phyloP scores from a whole-genome alignment of 2,888 invertebrate genomes.

The Caenorhabditis sp. region DNA sequence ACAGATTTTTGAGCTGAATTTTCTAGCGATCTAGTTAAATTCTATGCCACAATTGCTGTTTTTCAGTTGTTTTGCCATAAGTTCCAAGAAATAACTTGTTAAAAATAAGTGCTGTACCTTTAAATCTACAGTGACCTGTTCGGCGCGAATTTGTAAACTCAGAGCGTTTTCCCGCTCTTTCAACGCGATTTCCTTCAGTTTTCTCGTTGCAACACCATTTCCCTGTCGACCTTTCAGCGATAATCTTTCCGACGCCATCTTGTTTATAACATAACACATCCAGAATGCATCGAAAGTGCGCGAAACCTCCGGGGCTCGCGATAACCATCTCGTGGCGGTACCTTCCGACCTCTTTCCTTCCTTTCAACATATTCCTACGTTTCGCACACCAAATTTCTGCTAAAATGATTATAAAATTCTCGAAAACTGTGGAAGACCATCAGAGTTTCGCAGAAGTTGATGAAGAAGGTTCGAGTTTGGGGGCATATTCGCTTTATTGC shows the following conservation, averaged over 20 bases:
- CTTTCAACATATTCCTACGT: neutral
- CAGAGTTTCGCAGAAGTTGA: constrained; percentile 30
- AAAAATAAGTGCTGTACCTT: neutral
- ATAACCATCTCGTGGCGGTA: constrained; percentile 1
- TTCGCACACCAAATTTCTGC: neutral
- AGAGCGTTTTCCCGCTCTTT: neutral
- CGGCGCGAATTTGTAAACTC: neutral
- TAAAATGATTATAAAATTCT: neutral
- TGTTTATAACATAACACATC: constrained; percentile 31
- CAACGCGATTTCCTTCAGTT: neutral
- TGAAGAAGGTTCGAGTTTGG: constrained; percentile 26
- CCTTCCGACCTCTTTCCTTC: constrained; percentile 2
- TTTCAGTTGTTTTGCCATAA: no score
- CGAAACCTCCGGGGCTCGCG: neutral
- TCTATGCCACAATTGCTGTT: no score
- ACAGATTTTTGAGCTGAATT: neutral
- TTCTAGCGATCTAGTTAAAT: neutral
- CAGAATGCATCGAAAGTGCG: neutral
- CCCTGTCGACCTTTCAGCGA: constrained; percentile 1
- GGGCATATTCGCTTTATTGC: no score
- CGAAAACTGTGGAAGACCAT: neutral
- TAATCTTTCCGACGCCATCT: constrained; percentile 29
- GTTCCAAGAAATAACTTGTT: neutral
- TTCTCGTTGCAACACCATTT: neutral
- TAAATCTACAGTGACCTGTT: neutral